A percentile compares a stretch with the other conserved stretches of the same genome.
Evolutionary conservation across 2,888 invertebrate species (phyloP).

Genomic region (Protophormia terraenovae): DNA sequence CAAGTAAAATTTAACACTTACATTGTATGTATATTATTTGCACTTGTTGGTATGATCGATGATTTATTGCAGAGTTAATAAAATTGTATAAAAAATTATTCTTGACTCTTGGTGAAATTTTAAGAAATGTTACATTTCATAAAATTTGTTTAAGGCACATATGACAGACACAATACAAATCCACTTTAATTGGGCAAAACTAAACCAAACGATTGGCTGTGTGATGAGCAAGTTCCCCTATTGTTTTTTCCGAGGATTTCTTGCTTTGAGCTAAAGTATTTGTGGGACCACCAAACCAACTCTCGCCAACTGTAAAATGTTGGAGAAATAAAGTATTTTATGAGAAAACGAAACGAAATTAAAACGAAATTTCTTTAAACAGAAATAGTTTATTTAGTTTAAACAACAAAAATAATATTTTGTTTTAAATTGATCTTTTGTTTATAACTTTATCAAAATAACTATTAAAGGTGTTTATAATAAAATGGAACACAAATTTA

Average conservation of each 20-base stretch:
- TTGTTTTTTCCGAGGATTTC: slow-evolving; percentile 68
- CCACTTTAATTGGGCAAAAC: slow-evolving; percentile 16
- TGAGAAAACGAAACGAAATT: slow-evolving; percentile 48
- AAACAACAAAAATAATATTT: slow-evolving; percentile 45
- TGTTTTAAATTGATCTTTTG: slow-evolving; percentile 25
- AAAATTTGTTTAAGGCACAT: slow-evolving; percentile 17
- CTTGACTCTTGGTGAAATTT: slow-evolving; percentile 8
- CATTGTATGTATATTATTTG: slow-evolving; percentile 42
- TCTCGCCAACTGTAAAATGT: slow-evolving; percentile 70
- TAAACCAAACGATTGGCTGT: slow-evolving; percentile 74
- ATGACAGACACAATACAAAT: not conserved
- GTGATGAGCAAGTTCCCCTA: slow-evolving; percentile 74
- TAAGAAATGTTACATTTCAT: slow-evolving; percentile 9
- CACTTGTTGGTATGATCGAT: slow-evolving; percentile 2
- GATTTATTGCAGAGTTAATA: slow-evolving; percentile 32
- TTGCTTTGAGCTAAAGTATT: slow-evolving; percentile 34
- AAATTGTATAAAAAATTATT: slow-evolving; percentile 14
- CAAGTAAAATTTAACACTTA: slow-evolving; percentile 16
- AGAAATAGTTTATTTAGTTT: slow-evolving; percentile 59
- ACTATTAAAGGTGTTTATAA: not conserved
- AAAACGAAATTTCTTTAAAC: slow-evolving; percentile 56
- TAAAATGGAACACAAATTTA: slow-evolving; percentile 1
- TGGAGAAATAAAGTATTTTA: slow-evolving; percentile 46
- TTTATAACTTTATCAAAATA: not conserved
- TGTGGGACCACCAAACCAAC: slow-evolving; percentile 63